Evolutionary conservation across 1,140 invertebrate species (phyloP).

Genomic region (Cyclargus thomasi): DNA sequence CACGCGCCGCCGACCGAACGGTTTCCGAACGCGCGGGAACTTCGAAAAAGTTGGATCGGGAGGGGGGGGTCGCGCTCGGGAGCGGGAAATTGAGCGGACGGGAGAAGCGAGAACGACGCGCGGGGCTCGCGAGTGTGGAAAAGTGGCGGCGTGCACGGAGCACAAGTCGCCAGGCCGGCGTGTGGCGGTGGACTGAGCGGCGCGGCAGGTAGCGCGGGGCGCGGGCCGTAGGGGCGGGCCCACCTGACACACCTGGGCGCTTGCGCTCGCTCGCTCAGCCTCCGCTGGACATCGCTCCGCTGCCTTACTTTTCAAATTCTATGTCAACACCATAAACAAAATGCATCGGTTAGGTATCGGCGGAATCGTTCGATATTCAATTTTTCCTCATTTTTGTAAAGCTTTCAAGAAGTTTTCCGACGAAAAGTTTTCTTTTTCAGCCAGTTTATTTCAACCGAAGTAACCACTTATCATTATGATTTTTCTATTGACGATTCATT

Average conservation of each 20-base stretch:
- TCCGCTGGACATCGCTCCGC: constrained; percentile 41
- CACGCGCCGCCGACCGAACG: constrained; percentile 48
- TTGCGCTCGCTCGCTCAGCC: constrained; percentile 66
- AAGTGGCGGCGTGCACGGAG: constrained; percentile 67
- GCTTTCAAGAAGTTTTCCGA: not conserved
- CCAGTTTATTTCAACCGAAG: not conserved
- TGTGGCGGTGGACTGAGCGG: constrained; percentile 69
- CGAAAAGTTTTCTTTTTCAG: not conserved
- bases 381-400: not conserved
- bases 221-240: constrained; percentile 65
- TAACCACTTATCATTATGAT: no score
- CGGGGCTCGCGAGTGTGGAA: constrained; percentile 64
- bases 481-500: no score
- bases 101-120: constrained; percentile 60
- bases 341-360: not conserved
- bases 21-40: constrained; percentile 40
- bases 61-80: constrained; percentile 44
- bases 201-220: constrained; percentile 61
- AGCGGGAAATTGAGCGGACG: constrained; percentile 62
- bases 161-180: constrained; percentile 71
- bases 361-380: not conserved
- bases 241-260: constrained; percentile 71
- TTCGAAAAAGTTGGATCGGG: constrained; percentile 48
- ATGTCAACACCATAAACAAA: constrained; percentile 5
- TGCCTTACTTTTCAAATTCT: constrained; percentile 8